Conservation (phyloP, 1,140 invertebrate genomes). For the Drosophila lacteicornis region DNA sequence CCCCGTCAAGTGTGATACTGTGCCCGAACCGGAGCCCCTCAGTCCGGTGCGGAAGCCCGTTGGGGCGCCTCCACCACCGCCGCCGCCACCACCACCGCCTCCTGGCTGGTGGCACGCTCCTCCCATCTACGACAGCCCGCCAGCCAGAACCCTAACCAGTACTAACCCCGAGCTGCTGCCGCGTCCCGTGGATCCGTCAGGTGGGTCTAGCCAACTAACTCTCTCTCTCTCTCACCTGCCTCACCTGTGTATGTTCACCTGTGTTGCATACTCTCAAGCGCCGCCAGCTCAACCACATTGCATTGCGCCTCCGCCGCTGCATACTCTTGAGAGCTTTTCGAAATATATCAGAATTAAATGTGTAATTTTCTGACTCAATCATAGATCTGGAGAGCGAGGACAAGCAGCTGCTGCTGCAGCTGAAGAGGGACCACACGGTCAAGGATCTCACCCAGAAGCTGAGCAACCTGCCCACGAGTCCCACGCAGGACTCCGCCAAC, state of each 20-base stretch:
- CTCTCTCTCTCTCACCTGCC: conserved; percentile 2
- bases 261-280: conserved; percentile 53
- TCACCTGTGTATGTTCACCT: conserved; percentile 14
- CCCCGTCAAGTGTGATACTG: conserved; percentile 55
- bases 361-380: not conserved
- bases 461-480: conserved; percentile 88
- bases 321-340: conserved; percentile 48
- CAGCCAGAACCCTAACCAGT: conserved; percentile 62
- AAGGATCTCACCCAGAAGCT: conserved; percentile 95
- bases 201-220: conserved; percentile 31
- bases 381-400: conserved; percentile 80
- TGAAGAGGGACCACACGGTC: conserved; percentile 92
- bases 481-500: conserved; percentile 84
- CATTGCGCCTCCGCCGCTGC: conserved; percentile 41
- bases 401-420: conserved; percentile 75
- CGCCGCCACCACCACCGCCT: conserved; percentile 76
- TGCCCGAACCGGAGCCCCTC: conserved; percentile 53
- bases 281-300: conserved; percentile 6
- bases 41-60: conserved; percentile 63
- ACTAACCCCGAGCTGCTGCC: conserved; percentile 51
- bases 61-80: conserved; percentile 53
- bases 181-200: conserved; percentile 35
- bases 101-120: conserved; percentile 72
- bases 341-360: not conserved
- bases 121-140: conserved; percentile 41